Evolutionary conservation across 2,888 invertebrate species (phyloP).

Genomic region (Acleris emargana): DNA sequence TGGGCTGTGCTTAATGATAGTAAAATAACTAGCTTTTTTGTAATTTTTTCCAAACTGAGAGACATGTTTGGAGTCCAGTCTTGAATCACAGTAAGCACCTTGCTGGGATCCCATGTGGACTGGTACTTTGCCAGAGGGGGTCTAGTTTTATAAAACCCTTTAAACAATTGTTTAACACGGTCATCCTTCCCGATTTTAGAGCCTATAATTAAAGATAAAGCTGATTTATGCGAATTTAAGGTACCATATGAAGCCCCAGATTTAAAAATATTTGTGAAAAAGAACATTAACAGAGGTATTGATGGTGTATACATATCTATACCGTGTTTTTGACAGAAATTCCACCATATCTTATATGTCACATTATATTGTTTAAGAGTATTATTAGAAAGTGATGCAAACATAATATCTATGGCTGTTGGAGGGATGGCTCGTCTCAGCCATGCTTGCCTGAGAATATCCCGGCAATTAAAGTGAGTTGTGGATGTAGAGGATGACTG

Average conservation of each 20-base stretch:
- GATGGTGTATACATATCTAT: neutral
- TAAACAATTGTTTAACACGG: neutral
- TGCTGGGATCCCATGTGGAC: too few species aligned
- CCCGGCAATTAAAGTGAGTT: constrained; percentile 6
- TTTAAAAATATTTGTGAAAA: neutral
- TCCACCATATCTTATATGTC: neutral
- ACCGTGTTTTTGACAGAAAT: neutral
- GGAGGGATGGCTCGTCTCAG: neutral
- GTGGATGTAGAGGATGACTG: neutral
- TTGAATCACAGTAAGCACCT: too few species aligned
- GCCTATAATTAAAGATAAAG: neutral
- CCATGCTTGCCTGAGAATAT: constrained; percentile 4
- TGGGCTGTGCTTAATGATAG: too few species aligned
- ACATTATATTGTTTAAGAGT: neutral
- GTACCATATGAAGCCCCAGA: neutral
- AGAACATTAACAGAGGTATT: neutral
- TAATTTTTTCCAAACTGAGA: too few species aligned
- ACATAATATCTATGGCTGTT: constrained; percentile 5
- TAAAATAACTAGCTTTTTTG: too few species aligned
- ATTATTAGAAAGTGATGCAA: neutral
- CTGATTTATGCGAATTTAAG: neutral
- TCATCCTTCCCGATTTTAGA: neutral
- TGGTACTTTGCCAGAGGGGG: neutral
- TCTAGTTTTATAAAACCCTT: neutral
- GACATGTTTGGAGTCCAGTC: too few species aligned